Percentiles rank a stretch among this genome's conserved stretches.
phyloP scores from a whole-genome alignment of 2,888 invertebrate genomes.

The Callosobruchus maculatus region DNA sequence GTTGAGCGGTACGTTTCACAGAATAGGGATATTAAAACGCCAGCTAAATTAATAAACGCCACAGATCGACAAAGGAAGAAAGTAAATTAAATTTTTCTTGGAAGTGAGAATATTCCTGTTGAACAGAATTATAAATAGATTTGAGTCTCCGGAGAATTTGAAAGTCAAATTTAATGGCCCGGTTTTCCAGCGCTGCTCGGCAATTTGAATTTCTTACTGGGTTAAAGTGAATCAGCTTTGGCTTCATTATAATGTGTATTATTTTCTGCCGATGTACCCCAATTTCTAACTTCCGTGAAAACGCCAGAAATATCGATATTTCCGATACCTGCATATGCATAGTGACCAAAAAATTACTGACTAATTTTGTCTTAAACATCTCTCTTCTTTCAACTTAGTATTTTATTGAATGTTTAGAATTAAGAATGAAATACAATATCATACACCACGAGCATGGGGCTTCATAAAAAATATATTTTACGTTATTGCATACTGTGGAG shows the following conservation, averaged over 20 bases:
- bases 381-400: too few species aligned
- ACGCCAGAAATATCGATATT: too few species aligned
- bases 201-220: neutral
- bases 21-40: neutral
- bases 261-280: neutral
- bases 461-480: too few species aligned
- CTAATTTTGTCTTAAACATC: too few species aligned
- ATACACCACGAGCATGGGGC: too few species aligned
- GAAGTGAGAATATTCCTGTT: neutral
- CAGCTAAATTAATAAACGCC: neutral
- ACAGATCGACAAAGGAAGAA: neutral
- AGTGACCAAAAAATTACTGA: too few species aligned
- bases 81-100: neutral
- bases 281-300: too few species aligned
- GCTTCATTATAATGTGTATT: neutral
- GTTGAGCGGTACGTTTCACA: too few species aligned
- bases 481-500: too few species aligned
- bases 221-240: neutral
- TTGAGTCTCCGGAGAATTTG: neutral
- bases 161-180: neutral
- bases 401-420: too few species aligned
- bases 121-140: neutral
- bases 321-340: too few species aligned
- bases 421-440: too few species aligned
- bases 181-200: neutral